Evolutionary conservation across 2,113 vertebrate species (phyloP), one percentile per base, ranked within the genome.

Genomic region (Campylomormyrus numenius): DNA sequence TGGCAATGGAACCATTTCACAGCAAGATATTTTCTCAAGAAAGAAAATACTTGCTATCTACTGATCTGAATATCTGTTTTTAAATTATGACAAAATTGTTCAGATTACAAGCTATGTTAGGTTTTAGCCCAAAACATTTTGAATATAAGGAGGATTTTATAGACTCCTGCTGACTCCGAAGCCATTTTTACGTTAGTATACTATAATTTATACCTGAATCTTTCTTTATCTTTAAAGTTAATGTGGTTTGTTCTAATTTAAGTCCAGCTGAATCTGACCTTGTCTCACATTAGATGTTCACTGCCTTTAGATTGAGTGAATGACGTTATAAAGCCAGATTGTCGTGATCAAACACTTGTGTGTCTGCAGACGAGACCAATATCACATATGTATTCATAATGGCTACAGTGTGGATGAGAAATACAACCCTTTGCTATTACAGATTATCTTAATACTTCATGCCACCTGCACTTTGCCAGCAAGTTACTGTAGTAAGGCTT

Each of bases 361-460:
- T 89, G 74, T 52, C 77, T 45, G 35, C 89, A 85, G 52, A 89
- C 31, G 35, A 85, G 39, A n/a, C 85, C 52, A 49, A 7, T 62
- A 88, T 83, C 66, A 50, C 24, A 49, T 88, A 49, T 88, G 62
- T 35, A 49, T 88, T 50, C 45, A 31, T 88, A 74, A 0, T 53
- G 88, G 74, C 21, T 11, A 31, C 11, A 10, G 49, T n/a, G 50
- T 49, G 80, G n/a, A 89, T 56, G 19, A 56, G 31, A 62, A 89
- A 48, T 35, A 19, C 24, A 27, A 1, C 6, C 13, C 17, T 19
- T 42, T 31, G 53, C 35, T 35, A 17, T 52, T 3, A 10, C 42
- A 56, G 80, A 42, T 85, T 85, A 58, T 62, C 52, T 42, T 89
- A 58, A 80, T 42, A 42, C 74, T 80, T 56, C 31, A 24, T 85